These are phyloP conservation scores for Rhagonycha fulva DNA, from an alignment of 2,888 invertebrate species.

Conservation along the genomic window DNA sequence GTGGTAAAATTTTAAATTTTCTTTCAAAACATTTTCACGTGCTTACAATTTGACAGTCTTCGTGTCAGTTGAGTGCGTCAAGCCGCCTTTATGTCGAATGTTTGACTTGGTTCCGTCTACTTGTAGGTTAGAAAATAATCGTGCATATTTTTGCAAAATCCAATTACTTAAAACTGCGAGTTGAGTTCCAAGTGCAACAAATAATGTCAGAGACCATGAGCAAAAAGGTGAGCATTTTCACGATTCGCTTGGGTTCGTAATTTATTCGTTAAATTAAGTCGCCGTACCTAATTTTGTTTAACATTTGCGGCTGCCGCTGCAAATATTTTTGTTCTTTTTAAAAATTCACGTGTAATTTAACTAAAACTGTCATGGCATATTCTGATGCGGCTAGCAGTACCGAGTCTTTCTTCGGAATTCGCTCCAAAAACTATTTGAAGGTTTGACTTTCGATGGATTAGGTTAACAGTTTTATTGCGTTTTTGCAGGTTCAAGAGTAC, in stretches of 20 bases:
- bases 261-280: background rate
- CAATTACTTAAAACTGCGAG: background rate
- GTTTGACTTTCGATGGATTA: background rate
- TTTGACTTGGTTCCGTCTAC: background rate
- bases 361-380: background rate
- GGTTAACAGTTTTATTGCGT: background rate
- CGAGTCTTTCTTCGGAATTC: background rate
- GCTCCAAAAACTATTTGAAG: background rate
- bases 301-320: background rate
- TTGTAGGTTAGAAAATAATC: constrained; percentile 1
- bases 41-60: background rate
- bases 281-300: background rate
- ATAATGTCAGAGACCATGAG: constrained; percentile 21
- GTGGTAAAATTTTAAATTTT: background rate
- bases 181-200: background rate
- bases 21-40: background rate
- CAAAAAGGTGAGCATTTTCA: constrained; percentile 20
- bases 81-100: background rate
- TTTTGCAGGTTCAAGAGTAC: constrained; percentile 81
- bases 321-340: background rate
- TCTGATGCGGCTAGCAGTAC: background rate
- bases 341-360: background rate
- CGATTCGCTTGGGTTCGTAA: background rate
- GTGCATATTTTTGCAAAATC: background rate
- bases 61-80: background rate